These are phyloP conservation scores for Oryzias sinensis DNA, from an alignment of 2,797 vertebrate species.

Conservation along the genomic window DNA sequence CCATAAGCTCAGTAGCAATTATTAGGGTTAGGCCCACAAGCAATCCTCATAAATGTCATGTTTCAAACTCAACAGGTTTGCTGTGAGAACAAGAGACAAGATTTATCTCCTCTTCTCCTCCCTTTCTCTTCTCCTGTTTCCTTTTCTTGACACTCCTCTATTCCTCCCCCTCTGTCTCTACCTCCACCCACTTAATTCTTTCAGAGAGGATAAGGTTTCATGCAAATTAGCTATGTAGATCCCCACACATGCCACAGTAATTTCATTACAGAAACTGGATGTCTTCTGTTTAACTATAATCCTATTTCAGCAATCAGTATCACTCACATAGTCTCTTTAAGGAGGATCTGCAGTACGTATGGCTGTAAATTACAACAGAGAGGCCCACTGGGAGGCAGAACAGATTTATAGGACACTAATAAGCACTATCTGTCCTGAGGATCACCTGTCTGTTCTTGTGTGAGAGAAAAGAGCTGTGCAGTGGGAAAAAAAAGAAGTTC, in stretches of 20 bases:
- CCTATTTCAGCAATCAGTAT: slow-evolving; percentile 10
- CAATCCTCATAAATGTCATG: slow-evolving; percentile 51
- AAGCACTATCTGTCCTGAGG: slow-evolving; percentile 57
- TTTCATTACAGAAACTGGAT: too few species aligned
- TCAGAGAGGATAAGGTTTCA: too few species aligned
- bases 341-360: slow-evolving; percentile 40
- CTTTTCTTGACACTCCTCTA: slow-evolving; percentile 40
- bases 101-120: slow-evolving; percentile 51
- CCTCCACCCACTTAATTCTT: too few species aligned
- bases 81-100: slow-evolving; percentile 29
- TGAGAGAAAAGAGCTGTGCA: neutral
- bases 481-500: neutral
- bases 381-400: slow-evolving; percentile 44
- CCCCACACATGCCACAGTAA: too few species aligned
- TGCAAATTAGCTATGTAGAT: too few species aligned
- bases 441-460: slow-evolving; percentile 34
- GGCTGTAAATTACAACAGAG: slow-evolving; percentile 48
- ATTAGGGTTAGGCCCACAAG: slow-evolving; percentile 46
- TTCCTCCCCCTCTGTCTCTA: neutral
- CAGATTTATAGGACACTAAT: slow-evolving; percentile 70
- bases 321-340: slow-evolving; percentile 2
- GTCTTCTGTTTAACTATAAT: slow-evolving; percentile 4
- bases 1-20: slow-evolving; percentile 14
- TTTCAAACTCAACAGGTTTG: slow-evolving; percentile 35
- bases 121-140: slow-evolving; percentile 45